Evolutionary conservation across 2,797 vertebrate species (phyloP).

Genomic region (Pteropus rufus): DNA sequence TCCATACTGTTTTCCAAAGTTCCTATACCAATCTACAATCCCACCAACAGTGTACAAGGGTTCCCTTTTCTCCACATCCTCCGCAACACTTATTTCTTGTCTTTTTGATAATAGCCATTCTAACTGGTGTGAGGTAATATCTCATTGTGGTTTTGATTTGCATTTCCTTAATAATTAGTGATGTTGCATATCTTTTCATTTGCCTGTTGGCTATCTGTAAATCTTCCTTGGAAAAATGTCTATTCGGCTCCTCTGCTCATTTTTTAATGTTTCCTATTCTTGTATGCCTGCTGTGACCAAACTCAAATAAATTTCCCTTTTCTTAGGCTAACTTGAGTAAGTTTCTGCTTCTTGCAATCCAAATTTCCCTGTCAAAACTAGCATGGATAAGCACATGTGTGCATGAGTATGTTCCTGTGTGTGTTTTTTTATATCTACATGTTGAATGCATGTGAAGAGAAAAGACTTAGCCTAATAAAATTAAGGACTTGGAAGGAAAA

Average conservation of each 20-base stretch:
- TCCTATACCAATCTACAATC: not conserved
- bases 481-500: not conserved
- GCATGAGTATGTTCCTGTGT: accelerated
- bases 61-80: not conserved
- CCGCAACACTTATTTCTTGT: not conserved
- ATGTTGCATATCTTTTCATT: not conserved
- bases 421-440: not conserved
- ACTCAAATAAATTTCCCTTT: not conserved
- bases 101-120: not conserved
- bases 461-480: not conserved
- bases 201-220: not conserved
- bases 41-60: not conserved
- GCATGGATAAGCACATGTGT: not conserved
- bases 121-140: not conserved
- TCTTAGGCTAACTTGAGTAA: not conserved
- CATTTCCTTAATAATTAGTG: not conserved
- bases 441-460: not conserved
- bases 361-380: not conserved
- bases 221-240: not conserved
- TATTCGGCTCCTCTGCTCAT: not conserved
- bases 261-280: not conserved
- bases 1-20: not conserved
- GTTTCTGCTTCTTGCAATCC: not conserved
- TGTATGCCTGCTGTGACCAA: not conserved
- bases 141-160: not conserved